phyloP scores from a whole-genome alignment of 1,140 invertebrate species.

The Drosophila rhopaloa region DNA sequence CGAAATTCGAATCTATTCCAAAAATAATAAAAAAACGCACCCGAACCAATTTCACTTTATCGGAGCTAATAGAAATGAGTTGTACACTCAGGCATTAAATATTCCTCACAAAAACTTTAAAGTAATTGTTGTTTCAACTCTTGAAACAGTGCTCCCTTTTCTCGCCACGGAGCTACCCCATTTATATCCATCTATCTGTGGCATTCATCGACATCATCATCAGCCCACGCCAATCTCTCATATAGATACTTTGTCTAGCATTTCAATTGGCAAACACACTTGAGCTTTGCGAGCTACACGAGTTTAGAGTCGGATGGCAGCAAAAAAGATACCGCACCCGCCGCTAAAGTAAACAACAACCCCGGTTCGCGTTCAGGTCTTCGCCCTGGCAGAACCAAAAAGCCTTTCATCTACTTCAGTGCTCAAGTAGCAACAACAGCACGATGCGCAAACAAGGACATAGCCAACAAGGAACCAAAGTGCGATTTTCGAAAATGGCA shows the following conservation, averaged over 20 bases:
- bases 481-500: slow-evolving; percentile 83
- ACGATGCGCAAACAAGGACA: slow-evolving; percentile 59
- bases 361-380: slow-evolving; percentile 24
- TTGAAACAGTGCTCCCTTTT: slow-evolving; percentile 24
- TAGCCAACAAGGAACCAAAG: slow-evolving; percentile 29
- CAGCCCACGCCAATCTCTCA: slow-evolving; percentile 19
- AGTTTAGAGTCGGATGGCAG: slow-evolving; percentile 31
- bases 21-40: too few species aligned
- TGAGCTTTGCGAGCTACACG: slow-evolving; percentile 58
- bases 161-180: slow-evolving; percentile 7
- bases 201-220: slow-evolving; percentile 52
- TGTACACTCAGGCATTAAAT: slow-evolving; percentile 9
- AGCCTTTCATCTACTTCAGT: slow-evolving; percentile 79
- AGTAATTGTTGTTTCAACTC: slow-evolving; percentile 1
- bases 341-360: slow-evolving; percentile 72
- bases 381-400: slow-evolving; percentile 44
- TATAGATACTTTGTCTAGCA: slow-evolving; percentile 82
- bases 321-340: slow-evolving; percentile 59
- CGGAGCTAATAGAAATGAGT: background rate
- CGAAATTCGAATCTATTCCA: too few species aligned
- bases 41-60: background rate
- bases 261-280: slow-evolving; percentile 82
- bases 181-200: slow-evolving; percentile 30
- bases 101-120: slow-evolving; percentile 6
- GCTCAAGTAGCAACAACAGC: slow-evolving; percentile 74